A percentile compares a stretch with the other conserved stretches of the same genome.
These are phyloP conservation scores for Enteromius argenteus DNA, from an alignment of 2,797 vertebrate species.

Conservation along the genomic window DNA sequence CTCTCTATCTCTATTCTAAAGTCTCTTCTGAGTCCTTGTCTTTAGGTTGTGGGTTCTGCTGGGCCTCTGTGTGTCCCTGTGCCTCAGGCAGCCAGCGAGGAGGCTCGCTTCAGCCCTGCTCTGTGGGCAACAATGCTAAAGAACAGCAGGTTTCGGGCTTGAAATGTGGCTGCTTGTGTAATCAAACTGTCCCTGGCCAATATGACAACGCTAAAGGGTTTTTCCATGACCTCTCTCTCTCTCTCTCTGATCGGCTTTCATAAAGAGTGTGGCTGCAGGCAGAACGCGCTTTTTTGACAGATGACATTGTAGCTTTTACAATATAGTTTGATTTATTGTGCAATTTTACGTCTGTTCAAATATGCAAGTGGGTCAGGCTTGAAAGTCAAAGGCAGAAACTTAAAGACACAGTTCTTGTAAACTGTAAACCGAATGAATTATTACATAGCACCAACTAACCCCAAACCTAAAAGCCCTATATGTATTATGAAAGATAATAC, in stretches of 20 bases:
- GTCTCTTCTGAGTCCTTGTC: slow-evolving; percentile 14
- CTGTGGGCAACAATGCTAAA: slow-evolving; percentile 2
- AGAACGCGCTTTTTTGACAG: slow-evolving; percentile 4
- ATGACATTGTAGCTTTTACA: slow-evolving; percentile 35
- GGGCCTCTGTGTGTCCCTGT: slow-evolving; percentile 11
- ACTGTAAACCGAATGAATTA: slow-evolving; percentile 13
- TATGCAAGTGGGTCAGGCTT: slow-evolving; percentile 30
- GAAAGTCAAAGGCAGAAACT: slow-evolving; percentile 23
- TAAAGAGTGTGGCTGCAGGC: slow-evolving; percentile 22
- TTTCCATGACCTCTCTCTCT: slow-evolving; percentile 21
- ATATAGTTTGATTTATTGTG: slow-evolving; percentile 40
- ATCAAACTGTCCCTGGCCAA: slow-evolving; percentile 40
- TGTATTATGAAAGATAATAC: slow-evolving; percentile 58
- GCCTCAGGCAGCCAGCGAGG: slow-evolving; percentile 32
- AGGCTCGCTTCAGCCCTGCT: slow-evolving; percentile 6
- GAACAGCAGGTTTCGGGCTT: slow-evolving; percentile 26
- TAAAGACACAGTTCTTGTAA: slow-evolving; percentile 33
- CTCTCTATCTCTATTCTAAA: neutral
- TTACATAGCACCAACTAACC: slow-evolving; percentile 48
- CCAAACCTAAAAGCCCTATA: slow-evolving; percentile 55
- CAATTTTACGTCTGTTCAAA: slow-evolving; percentile 33
- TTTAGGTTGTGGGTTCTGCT: slow-evolving; percentile 8
- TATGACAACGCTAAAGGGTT: slow-evolving; percentile 16
- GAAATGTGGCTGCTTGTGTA: slow-evolving; percentile 41
- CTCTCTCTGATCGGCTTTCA: slow-evolving; percentile 22